A percentile compares a stretch with the other conserved stretches of the same genome.
Conservation (phyloP, 2,888 invertebrate species). For the Drosophila meridiana region DNA sequence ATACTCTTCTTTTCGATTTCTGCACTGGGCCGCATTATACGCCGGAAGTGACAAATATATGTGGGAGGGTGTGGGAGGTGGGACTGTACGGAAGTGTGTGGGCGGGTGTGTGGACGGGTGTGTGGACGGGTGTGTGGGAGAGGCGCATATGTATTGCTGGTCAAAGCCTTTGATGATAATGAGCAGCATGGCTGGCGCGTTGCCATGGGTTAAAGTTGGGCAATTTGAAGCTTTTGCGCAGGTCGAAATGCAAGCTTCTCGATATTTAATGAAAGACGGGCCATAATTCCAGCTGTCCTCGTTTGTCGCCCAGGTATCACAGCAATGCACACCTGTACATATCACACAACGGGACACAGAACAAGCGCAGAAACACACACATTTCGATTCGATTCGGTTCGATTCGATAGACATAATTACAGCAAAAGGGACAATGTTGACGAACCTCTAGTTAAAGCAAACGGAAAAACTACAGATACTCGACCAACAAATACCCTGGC, state of each 20-base stretch:
- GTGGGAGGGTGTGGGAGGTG: neutral
- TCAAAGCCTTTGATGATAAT: conserved; percentile 19
- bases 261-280: conserved; percentile 40
- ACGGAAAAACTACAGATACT: neutral
- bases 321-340: conserved; percentile 6
- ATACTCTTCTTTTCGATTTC: neutral
- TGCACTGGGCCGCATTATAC: neutral
- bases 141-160: neutral
- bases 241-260: conserved; percentile 7
- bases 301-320: conserved; percentile 7
- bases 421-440: conserved; percentile 27
- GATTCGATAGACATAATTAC: conserved; percentile 59
- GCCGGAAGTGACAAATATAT: neutral
- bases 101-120: neutral
- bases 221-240: conserved; percentile 6
- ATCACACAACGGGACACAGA: neutral
- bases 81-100: too few relatives aligned
- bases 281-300: conserved; percentile 38
- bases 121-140: neutral
- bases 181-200: conserved; percentile 5
- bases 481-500: conserved; percentile 7
- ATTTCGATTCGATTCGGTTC: conserved; percentile 14
- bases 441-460: conserved; percentile 15
- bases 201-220: conserved; percentile 26
- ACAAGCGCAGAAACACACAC: neutral